Conservation (phyloP, 2,797 vertebrate genomes). For the Sebastes iracundus region DNA sequence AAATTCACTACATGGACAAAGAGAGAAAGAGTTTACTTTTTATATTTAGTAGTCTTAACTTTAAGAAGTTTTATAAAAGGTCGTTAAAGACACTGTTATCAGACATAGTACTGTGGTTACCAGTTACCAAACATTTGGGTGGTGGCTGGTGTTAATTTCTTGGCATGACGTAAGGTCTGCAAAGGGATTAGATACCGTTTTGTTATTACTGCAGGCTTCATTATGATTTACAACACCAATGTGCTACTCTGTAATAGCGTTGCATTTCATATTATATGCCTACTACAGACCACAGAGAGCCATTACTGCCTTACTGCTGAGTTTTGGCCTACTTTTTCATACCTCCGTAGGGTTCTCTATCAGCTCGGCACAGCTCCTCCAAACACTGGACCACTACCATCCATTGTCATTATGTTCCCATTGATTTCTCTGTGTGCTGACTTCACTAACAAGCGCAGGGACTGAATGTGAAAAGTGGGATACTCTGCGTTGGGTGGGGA, state of each 20-base stretch:
- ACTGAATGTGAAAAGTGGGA: constrained; percentile 46
- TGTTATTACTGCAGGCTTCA: not conserved
- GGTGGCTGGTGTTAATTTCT: not conserved
- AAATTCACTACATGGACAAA: not conserved
- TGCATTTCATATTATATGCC: not conserved
- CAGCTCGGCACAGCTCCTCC: constrained; percentile 50
- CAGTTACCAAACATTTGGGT: not conserved
- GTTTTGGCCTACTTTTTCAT: constrained; percentile 54
- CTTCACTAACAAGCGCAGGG: constrained; percentile 35
- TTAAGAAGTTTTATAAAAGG: not conserved
- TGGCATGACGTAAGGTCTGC: not conserved
- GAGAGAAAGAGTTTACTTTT: not conserved
- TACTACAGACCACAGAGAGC: constrained; percentile 24
- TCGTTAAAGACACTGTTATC: not conserved
- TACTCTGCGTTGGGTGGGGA: constrained; percentile 41
- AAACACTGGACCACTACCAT: constrained; percentile 38
- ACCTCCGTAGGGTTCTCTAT: constrained; percentile 39
- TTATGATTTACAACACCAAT: not conserved
- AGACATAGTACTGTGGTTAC: not conserved
- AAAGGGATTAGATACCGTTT: constrained; percentile 5
- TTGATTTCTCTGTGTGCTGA: constrained; percentile 56
- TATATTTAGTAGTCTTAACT: not conserved
- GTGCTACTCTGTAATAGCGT: not conserved
- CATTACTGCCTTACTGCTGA: constrained; percentile 33
- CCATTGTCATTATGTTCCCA: constrained; percentile 57